phyloP scores from a whole-genome alignment of 1,140 invertebrate genomes.

The Ceratosolen solmsi region DNA sequence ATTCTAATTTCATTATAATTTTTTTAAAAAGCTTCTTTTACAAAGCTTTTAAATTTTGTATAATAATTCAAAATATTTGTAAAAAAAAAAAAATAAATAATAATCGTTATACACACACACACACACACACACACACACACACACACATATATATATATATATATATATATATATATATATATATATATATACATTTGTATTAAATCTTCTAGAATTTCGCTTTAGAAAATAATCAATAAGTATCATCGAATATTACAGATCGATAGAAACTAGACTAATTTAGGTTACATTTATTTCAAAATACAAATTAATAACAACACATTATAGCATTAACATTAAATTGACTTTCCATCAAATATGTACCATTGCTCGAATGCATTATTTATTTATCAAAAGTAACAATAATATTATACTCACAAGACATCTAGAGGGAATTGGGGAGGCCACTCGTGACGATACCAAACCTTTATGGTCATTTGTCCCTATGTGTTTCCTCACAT shows the following conservation, averaged over 20 bases:
- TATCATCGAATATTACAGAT: neutral
- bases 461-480: constrained; percentile 66
- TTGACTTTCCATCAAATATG: too few relatives aligned
- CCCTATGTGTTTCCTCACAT: constrained; percentile 49
- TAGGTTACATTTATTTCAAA: neutral
- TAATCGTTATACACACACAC: too few relatives aligned
- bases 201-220: neutral
- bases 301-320: constrained; percentile 4
- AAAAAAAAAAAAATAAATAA: too few relatives aligned
- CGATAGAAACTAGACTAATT: constrained; percentile 5
- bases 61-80: too few relatives aligned
- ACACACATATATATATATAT: too few relatives aligned
- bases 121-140: too few relatives aligned
- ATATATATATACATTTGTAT: too few relatives aligned
- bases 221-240: constrained; percentile 30
- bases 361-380: neutral
- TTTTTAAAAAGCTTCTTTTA: too few relatives aligned
- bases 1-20: too few relatives aligned
- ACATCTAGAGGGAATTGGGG: constrained; percentile 67
- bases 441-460: constrained; percentile 68
- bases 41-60: too few relatives aligned
- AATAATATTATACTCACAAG: constrained; percentile 62
- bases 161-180: too few relatives aligned
- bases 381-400: neutral
- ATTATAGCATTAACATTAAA: neutral